Evolutionary conservation across 2,888 invertebrate genomes (phyloP).

Genomic region (Hirtodrosophila alboralis): DNA sequence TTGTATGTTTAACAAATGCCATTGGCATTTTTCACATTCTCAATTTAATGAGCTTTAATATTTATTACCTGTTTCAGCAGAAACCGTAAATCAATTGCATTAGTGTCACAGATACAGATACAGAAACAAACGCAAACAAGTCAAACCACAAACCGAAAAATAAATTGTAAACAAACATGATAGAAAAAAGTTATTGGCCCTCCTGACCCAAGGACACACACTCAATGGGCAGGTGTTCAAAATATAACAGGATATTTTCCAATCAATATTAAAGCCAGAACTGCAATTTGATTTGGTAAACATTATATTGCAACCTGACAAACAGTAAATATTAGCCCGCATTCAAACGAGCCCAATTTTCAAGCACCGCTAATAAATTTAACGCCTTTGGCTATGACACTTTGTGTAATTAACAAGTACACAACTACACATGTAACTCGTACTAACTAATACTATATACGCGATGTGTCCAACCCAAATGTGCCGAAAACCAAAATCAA

Average conservation of each 20-base stretch:
- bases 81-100: constrained; percentile 38
- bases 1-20: constrained; percentile 10
- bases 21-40: constrained; percentile 14
- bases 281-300: constrained; percentile 23
- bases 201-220: too few relatives aligned
- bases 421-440: constrained; percentile 17
- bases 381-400: constrained; percentile 32
- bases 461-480: constrained; percentile 38
- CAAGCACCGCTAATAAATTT: constrained; percentile 40
- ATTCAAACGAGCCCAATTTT: neutral
- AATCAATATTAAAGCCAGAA: constrained; percentile 13
- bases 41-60: constrained; percentile 29
- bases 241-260: neutral
- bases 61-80: constrained; percentile 10
- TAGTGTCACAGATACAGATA: constrained; percentile 9
- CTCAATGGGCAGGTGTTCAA: neutral
- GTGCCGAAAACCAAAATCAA: constrained; percentile 67
- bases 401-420: constrained; percentile 33
- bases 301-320: constrained; percentile 15
- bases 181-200: too few relatives aligned
- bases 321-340: neutral
- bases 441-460: constrained; percentile 29
- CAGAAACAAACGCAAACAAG: constrained; percentile 38
- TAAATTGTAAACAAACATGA: constrained; percentile 30
- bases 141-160: constrained; percentile 39